Base-by-base conservation (phyloP, 2,797 vertebrate genomes). In the Alcedo quadribrachys region DNA sequence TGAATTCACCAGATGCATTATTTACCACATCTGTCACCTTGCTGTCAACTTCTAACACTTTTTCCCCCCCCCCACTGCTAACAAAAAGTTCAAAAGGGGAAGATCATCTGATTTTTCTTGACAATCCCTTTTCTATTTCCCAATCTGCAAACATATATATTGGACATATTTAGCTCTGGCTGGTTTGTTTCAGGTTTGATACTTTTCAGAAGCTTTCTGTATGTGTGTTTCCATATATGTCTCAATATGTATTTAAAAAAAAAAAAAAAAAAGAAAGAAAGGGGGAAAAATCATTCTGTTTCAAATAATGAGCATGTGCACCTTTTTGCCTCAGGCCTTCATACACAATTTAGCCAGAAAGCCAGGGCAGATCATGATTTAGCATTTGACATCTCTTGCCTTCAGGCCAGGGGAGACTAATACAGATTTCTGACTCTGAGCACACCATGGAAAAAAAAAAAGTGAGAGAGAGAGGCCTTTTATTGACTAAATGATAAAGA, bases 401-500 rank as follows among this genome's bases (percentile, higher is more conserved):
- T 98, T 92, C 97, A 97, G 99, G 99, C 98, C 97, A 98, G 97
- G 97, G 97, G 98, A 98, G 98, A 99, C 98, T 99, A 99, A 99
- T 99, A 99, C 99, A 99, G 99, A 99, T 99, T 99, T 99, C 99
- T 99, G 99, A 99, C 99, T 99, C 98, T 98, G 98, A 98, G 98
- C 98, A 98, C 97, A 98, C 98, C 50, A 51, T 28, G 50, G 92
- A 53, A 53, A 53, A 50, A 69, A 69, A 97, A 97, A 98, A 97
- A 98, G 93, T 98, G 98, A 97, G 98, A 98, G 98, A 98, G 98
- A 98, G 98, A 98, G 98, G 98, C 98, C 98, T 98, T 99, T 99
- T 99, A 99, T 99, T 99, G 99, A 99, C 99, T 99, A 99, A 99
- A 99, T 99, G 99, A 99, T 99, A 99, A 99, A 99, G 99, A 99